Evolutionary conservation across 2,888 invertebrate genomes (phyloP).

Genomic region (Crossocerus cetratus): DNA sequence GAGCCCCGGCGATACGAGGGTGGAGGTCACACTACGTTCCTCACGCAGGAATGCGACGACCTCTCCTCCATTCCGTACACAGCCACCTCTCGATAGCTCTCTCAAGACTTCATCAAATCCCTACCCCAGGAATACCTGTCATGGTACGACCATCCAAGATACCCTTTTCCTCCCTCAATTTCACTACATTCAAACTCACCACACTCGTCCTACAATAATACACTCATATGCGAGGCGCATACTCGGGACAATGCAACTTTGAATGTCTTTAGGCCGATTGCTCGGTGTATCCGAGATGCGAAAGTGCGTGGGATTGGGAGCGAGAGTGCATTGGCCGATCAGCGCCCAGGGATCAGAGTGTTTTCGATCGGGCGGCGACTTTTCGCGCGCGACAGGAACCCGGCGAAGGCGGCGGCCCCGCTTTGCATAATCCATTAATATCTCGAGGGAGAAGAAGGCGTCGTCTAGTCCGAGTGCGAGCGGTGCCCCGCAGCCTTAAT

Average conservation of each 20-base stretch:
- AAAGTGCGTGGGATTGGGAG: conserved; percentile 16
- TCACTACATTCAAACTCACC: too few species aligned
- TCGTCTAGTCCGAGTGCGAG: not conserved
- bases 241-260: too few species aligned
- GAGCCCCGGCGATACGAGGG: conserved; percentile 8
- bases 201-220: too few species aligned
- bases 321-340: conserved; percentile 32
- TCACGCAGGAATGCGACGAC: conserved; percentile 9
- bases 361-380: conserved; percentile 22
- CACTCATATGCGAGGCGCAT: too few species aligned
- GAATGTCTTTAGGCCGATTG: too few species aligned
- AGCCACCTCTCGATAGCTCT: too few species aligned
- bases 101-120: too few species aligned
- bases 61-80: too few species aligned
- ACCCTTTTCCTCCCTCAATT: too few species aligned
- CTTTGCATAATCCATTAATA: conserved; percentile 44
- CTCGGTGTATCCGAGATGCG: not conserved
- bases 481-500: not conserved
- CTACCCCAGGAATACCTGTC: not conserved
- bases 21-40: conserved; percentile 17
- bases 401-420: conserved; percentile 7
- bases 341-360: conserved; percentile 2
- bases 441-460: not conserved
- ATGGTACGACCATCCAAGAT: not conserved
- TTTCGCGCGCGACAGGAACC: conserved; percentile 5